Base-by-base conservation (phyloP, 2,888 invertebrate genomes). In the Timema cristinae region DNA sequence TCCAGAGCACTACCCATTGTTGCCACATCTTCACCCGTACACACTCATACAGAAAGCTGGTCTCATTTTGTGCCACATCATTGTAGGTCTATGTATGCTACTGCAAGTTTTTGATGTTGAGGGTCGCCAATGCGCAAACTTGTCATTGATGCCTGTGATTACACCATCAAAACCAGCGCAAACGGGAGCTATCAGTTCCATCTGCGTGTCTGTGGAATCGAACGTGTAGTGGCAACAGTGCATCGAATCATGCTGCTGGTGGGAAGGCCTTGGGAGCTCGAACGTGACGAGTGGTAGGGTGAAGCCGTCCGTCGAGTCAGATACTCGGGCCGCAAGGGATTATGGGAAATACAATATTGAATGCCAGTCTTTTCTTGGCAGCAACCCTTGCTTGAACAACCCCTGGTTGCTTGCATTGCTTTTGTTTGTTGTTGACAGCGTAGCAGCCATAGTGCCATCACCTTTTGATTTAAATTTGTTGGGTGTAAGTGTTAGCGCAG, bases 231-330 rank as follows among this genome's bases (percentile, higher is more conserved):
- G 74, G 73, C 74, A 74, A 74, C 73, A 69, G n/a, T 59, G 73
- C 15, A 68, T 15, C 48, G 70, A 48, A 13, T 47, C 48, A 9
- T 67, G 66, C 15, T 48, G 63, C 68, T 71, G 70, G 71, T 67
- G 73, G 71, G 73, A 71, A 73, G 73, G 70, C 73, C 73, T 73
- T 72, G 73, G 73, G 69, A 73, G 71, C 67, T 68, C 54, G 69
- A 61, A 73, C 73, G 72, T 73, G 70, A 71, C 73, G 72, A 71
- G 72, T 66, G 68, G 67, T 74, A 68, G 74, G 73, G 71, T 66
- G 72, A 9, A 52, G 50, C 54, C 32, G 67, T 54, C 67, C 68
- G 72, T 61, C 63, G 47, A 54, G 63, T 10, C 63, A 63, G 32
- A 48, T 48, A 32, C 50, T 63, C 50, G n/a, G 67, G 70, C 67